These are phyloP conservation scores for Varanus komodoensis DNA, from an alignment of 2,113 vertebrate genomes.

Conservation along the genomic window DNA sequence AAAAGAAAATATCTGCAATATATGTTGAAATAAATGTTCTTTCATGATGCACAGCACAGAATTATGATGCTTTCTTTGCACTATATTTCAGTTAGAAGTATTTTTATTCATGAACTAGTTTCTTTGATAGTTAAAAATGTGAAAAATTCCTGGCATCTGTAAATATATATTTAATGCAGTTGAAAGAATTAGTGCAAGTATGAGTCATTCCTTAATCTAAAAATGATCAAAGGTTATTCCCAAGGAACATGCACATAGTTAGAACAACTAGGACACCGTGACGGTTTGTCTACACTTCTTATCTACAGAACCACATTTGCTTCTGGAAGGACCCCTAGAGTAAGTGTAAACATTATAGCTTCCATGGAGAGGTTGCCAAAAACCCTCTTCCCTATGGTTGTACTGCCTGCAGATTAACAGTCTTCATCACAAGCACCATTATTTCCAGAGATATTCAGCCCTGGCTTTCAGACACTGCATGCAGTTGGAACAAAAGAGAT, in stretches of 20 bases:
- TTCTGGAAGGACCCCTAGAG: not conserved
- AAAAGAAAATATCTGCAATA: not conserved
- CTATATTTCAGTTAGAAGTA: not conserved
- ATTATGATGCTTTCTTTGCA: slow-evolving; percentile 20
- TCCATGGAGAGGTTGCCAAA: not conserved
- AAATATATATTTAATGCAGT: not conserved
- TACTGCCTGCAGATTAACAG: not conserved
- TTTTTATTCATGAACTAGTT: not conserved
- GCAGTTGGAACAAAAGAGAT: not conserved
- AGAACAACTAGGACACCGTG: not conserved
- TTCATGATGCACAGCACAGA: slow-evolving; percentile 22
- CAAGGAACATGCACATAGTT: not conserved
- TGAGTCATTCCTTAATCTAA: not conserved
- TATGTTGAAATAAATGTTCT: not conserved
- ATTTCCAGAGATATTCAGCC: not conserved
- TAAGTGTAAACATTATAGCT: not conserved
- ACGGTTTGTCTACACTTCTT: not conserved
- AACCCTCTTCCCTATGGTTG: not conserved
- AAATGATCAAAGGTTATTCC: not conserved
- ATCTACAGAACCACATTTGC: not conserved
- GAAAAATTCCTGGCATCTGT: not conserved
- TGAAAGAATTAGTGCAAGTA: not conserved
- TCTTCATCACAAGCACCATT: not conserved
- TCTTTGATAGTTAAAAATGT: not conserved
- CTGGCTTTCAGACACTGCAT: not conserved